Evolutionary conservation across 2,888 invertebrate species (phyloP).

Genomic region (Athripsodes cinereus): DNA sequence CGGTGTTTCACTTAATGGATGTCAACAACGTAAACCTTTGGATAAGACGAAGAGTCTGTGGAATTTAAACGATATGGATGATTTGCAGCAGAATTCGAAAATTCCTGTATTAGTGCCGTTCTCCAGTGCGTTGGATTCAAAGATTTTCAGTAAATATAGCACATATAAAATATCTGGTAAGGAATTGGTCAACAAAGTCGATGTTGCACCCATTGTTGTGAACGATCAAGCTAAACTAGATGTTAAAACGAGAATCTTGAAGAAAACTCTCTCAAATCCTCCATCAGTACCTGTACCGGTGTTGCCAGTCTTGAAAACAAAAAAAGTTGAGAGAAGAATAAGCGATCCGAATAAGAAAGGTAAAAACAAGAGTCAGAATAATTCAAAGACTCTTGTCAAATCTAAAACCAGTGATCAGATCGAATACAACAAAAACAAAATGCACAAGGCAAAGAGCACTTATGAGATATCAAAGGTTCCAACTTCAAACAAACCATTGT

Average conservation of each 20-base stretch:
- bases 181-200: conserved; percentile 28
- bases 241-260: conserved; percentile 50
- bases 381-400: conserved; percentile 29
- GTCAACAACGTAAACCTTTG: conserved; percentile 37
- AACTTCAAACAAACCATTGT: conserved; percentile 35
- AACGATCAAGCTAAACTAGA: conserved; percentile 49
- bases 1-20: background rate
- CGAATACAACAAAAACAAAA: conserved; percentile 40
- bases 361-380: conserved; percentile 18
- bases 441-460: conserved; percentile 50
- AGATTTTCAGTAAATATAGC: conserved; percentile 45
- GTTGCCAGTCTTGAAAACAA: conserved; percentile 43
- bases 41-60: conserved; percentile 54
- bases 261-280: conserved; percentile 50
- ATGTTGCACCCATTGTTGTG: conserved; percentile 39
- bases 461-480: conserved; percentile 49
- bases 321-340: conserved; percentile 43
- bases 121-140: conserved; percentile 38
- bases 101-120: conserved; percentile 43
- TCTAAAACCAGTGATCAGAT: conserved; percentile 40
- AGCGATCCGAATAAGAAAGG: conserved; percentile 41
- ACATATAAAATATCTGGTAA: conserved; percentile 49
- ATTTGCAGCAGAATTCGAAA: conserved; percentile 37
- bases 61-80: conserved; percentile 54
- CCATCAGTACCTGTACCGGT: conserved; percentile 44